These are phyloP conservation scores for Edolisoma coerulescens DNA, from an alignment of 2,113 vertebrate species.

Conservation along the genomic window DNA sequence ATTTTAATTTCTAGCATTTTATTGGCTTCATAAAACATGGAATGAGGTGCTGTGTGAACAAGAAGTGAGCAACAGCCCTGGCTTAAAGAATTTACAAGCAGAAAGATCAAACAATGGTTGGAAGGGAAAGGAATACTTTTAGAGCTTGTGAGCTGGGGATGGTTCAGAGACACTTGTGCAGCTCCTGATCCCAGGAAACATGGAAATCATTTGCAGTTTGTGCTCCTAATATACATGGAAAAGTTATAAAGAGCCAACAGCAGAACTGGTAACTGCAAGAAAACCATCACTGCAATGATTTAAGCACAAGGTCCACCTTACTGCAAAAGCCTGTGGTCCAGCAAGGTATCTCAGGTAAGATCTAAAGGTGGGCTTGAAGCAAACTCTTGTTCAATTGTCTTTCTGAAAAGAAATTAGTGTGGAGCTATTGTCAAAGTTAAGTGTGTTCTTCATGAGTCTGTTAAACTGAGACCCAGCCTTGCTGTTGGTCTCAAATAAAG, in stretches of 20 bases:
- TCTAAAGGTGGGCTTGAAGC: neutral
- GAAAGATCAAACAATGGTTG: neutral
- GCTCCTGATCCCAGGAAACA: neutral
- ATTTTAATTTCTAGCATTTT: constrained; percentile 24
- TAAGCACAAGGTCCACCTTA: neutral
- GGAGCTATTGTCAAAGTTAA: neutral
- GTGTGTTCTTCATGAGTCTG: neutral
- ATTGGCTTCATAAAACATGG: neutral
- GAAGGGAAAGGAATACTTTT: neutral
- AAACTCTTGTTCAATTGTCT: neutral
- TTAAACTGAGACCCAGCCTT: neutral
- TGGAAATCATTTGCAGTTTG: neutral
- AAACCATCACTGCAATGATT: neutral
- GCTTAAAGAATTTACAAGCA: neutral
- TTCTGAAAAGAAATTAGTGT: neutral
- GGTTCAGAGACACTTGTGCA: neutral
- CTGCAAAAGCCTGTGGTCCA: neutral
- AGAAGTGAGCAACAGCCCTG: constrained; percentile 8
- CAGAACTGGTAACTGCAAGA: neutral
- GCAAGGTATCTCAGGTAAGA: neutral
- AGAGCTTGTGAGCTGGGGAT: neutral
- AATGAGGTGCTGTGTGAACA: neutral
- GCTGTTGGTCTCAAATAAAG: neutral
- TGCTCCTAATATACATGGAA: neutral
- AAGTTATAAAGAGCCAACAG: neutral